Conservation (phyloP, 1,140 invertebrate genomes). For the Polypedilum vanderplanki region DNA sequence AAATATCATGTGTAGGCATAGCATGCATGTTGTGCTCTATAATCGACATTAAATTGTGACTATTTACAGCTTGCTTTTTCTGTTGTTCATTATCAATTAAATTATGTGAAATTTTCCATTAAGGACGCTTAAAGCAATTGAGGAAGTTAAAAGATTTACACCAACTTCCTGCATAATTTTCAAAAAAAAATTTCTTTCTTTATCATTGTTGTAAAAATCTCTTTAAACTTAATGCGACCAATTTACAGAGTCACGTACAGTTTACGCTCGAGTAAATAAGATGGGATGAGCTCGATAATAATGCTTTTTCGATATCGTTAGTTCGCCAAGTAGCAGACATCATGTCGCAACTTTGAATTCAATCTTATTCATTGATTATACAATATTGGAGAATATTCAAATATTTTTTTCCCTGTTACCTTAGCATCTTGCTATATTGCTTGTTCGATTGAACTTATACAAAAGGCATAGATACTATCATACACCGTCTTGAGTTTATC, state of each 20-base stretch:
- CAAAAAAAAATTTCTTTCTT: not conserved
- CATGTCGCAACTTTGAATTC: not conserved
- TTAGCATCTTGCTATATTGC: no score
- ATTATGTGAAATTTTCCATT: no score
- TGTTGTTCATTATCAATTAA: no score
- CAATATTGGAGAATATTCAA: not conserved
- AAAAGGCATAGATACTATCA: no score
- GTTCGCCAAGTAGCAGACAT: slow-evolving; percentile 4
- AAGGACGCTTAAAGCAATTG: no score
- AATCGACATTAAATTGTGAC: not conserved
- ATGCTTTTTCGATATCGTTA: not conserved
- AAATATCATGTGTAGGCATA: not conserved
- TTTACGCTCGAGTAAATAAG: not conserved
- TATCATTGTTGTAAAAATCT: not conserved
- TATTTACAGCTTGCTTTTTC: not conserved
- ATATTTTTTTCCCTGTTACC: no score
- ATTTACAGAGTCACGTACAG: not conserved
- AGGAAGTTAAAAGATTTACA: not conserved
- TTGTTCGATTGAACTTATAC: no score
- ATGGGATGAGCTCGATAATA: not conserved
- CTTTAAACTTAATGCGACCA: not conserved
- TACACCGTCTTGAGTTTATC: slow-evolving; percentile 9
- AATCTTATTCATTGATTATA: not conserved
- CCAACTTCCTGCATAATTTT: not conserved
- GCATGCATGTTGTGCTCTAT: not conserved